A percentile compares a stretch with the other conserved stretches of the same genome.
phyloP scores from a whole-genome alignment of 2,888 invertebrate species.

The Tuta absoluta region DNA sequence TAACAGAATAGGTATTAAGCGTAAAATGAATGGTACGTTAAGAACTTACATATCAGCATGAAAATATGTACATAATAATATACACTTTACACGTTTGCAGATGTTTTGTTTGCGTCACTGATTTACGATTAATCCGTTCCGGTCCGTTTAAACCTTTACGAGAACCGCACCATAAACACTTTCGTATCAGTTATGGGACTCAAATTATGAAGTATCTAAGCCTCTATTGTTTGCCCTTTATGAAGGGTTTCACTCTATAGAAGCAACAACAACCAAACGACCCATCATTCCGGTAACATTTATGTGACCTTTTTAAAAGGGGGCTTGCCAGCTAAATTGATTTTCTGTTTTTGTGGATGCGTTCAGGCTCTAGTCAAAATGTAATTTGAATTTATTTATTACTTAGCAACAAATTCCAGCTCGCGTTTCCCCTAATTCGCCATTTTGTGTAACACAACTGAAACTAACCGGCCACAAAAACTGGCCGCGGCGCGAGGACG shows the following conservation, averaged over 20 bases:
- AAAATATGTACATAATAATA: too few species aligned
- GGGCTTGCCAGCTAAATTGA: conserved; percentile 57
- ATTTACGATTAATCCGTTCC: conserved; percentile 65
- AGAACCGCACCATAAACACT: conserved; percentile 75
- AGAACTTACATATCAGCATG: too few species aligned
- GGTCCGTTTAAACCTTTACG: conserved; percentile 71
- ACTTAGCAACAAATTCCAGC: conserved; percentile 7
- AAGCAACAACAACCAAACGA: conserved; percentile 63
- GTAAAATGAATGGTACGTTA: too few species aligned
- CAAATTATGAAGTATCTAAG: conserved; percentile 70
- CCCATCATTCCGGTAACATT: conserved; percentile 72
- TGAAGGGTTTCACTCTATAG: conserved; percentile 69
- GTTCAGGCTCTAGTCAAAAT: conserved; percentile 1
- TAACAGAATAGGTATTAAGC: too few species aligned
- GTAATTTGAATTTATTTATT: background rate
- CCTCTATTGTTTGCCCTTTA: conserved; percentile 73
- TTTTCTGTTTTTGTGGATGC: conserved; percentile 43
- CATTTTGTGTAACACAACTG: conserved; percentile 20
- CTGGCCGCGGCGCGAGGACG: conserved; percentile 29
- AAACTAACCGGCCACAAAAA: conserved; percentile 38
- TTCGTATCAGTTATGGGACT: conserved; percentile 73
- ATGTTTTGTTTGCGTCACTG: conserved; percentile 34
- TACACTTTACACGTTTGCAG: too few species aligned
- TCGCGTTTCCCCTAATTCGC: conserved; percentile 9
- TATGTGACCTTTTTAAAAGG: conserved; percentile 68